Percentiles rank a stretch among this genome's conserved stretches.
Conservation (phyloP, 2,888 invertebrate genomes). For the Dioctria rufipes region DNA sequence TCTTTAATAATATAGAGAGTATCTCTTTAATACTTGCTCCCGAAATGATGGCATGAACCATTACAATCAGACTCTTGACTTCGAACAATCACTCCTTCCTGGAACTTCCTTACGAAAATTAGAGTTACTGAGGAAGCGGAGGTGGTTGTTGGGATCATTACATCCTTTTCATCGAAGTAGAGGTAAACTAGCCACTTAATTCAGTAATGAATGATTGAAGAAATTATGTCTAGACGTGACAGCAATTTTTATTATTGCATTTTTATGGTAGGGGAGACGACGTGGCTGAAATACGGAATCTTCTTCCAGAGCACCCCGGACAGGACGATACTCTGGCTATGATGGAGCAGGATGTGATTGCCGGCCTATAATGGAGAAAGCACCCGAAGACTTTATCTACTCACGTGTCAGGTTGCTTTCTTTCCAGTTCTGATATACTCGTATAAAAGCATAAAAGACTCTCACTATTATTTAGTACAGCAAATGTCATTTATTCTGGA, state of each 20-base stretch:
- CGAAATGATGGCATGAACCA: not conserved
- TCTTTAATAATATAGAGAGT: constrained; percentile 9
- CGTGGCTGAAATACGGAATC: constrained; percentile 51
- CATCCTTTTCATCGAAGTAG: not conserved
- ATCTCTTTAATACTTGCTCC: not conserved
- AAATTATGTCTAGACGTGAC: constrained; percentile 72
- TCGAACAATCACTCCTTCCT: not conserved
- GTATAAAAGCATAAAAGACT: constrained; percentile 17
- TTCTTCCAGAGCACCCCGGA: not conserved
- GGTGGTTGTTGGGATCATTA: not conserved
- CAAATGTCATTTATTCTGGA: constrained; percentile 45
- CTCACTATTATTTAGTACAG: constrained; percentile 42
- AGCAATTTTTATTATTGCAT: constrained; percentile 66
- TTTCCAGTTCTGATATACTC: constrained; percentile 4
- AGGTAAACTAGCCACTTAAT: constrained; percentile 67
- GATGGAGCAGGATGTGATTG: constrained; percentile 6
- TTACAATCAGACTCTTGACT: not conserved
- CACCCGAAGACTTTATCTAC: constrained; percentile 32
- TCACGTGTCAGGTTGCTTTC: constrained; percentile 32
- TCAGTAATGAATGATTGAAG: constrained; percentile 71
- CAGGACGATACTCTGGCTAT: not conserved
- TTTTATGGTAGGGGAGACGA: constrained; percentile 50
- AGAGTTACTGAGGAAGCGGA: not conserved
- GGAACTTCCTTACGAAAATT: not conserved
- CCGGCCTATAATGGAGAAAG: constrained; percentile 5